These are phyloP conservation scores for Drosophila ercepeae DNA, from an alignment of 1,140 invertebrate species.

Conservation along the genomic window DNA sequence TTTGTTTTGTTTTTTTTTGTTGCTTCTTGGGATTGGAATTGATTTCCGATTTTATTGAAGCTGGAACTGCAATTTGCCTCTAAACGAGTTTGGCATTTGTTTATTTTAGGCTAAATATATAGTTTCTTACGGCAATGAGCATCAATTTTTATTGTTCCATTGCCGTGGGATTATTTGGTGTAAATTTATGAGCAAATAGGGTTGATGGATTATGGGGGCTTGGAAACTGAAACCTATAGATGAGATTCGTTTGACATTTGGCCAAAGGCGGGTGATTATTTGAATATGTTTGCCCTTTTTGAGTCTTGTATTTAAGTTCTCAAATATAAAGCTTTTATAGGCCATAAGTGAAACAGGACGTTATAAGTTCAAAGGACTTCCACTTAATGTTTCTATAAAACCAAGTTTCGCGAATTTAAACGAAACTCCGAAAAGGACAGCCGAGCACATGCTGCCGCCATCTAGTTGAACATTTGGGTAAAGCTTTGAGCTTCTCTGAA, in stretches of 20 bases:
- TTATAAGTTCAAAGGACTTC: conserved; percentile 1
- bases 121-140: conserved; percentile 33
- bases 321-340: not conserved
- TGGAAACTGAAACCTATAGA: conserved; percentile 9
- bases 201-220: conserved; percentile 20
- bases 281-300: not conserved
- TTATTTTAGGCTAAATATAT: conserved; percentile 18
- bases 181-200: conserved; percentile 12
- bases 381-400: conserved; percentile 9
- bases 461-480: not conserved
- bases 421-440: not conserved
- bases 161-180: conserved; percentile 44
- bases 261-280: not conserved
- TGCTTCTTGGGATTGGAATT: conserved; percentile 15
- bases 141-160: conserved; percentile 46
- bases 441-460: not conserved
- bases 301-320: no score
- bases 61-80: conserved; percentile 12
- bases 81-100: conserved; percentile 48
- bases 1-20: no score
- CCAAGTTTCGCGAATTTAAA: not conserved
- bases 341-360: not conserved
- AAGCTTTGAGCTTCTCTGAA: not conserved
- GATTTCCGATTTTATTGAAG: conserved; percentile 23
- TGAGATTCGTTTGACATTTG: conserved; percentile 35